phyloP scores from a whole-genome alignment of 2,113 vertebrate species.

The Cyprichromis sp. region DNA sequence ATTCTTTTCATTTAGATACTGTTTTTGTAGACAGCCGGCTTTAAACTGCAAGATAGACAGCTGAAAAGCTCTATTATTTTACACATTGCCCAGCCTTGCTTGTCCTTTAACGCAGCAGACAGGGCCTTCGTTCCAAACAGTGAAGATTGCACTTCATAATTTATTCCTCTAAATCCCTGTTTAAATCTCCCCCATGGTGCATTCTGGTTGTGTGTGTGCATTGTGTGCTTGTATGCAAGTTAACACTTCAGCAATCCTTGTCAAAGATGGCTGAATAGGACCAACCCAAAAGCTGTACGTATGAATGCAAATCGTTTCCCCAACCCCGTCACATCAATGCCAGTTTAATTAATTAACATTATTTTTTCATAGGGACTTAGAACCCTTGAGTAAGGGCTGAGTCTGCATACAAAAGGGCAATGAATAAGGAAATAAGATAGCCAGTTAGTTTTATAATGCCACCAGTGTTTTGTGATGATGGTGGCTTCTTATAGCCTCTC shows the following conservation, averaged over 20 bases:
- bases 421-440: not conserved
- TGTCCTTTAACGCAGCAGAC: not conserved
- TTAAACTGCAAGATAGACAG: not conserved
- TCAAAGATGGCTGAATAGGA: not conserved
- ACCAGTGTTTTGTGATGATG: constrained; percentile 20
- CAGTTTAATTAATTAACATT: constrained; percentile 26
- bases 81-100: not conserved
- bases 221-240: not conserved
- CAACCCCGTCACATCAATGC: constrained; percentile 22
- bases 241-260: not conserved
- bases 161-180: not conserved
- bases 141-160: not conserved
- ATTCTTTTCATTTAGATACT: not conserved
- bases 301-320: not conserved
- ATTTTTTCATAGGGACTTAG: not conserved
- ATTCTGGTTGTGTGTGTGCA: not conserved
- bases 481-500: not conserved
- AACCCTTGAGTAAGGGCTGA: constrained; percentile 13
- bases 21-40: not conserved
- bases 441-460: constrained; percentile 31
- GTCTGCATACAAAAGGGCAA: constrained; percentile 5
- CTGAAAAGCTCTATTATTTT: not conserved
- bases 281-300: not conserved
- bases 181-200: not conserved
- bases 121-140: not conserved